Evolutionary conservation across 2,113 vertebrate species (phyloP).

Genomic region (Labeo rohita): DNA sequence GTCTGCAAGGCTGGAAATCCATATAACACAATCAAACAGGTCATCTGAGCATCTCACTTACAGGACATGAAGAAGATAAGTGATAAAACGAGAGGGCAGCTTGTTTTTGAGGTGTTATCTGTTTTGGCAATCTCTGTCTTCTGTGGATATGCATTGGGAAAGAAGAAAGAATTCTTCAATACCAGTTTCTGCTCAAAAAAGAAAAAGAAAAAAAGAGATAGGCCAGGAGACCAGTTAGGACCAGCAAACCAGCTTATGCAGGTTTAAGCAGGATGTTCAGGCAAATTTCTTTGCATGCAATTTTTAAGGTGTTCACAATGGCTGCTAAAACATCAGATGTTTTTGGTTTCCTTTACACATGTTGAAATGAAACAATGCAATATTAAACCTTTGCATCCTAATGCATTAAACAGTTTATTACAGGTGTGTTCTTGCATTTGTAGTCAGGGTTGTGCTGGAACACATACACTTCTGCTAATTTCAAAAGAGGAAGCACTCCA

Average conservation of each 20-base stretch:
- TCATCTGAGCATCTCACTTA: neutral
- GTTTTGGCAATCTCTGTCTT: neutral
- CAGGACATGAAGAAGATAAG: neutral
- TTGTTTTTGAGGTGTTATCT: neutral
- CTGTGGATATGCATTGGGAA: neutral
- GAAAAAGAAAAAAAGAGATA: neutral
- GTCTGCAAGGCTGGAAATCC: conserved; percentile 35
- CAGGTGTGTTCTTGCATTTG: conserved; percentile 28
- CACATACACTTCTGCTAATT: conserved; percentile 45
- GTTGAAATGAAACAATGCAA: neutral
- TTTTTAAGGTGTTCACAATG: neutral
- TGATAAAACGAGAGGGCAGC: neutral
- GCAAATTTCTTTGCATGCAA: neutral
- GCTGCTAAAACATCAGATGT: neutral
- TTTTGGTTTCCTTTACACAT: neutral
- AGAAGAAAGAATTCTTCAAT: neutral
- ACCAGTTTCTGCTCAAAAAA: neutral
- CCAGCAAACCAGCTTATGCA: neutral
- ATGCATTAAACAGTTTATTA: neutral
- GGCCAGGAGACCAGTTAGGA: neutral
- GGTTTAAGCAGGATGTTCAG: neutral
- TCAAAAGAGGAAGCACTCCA: conserved; percentile 49
- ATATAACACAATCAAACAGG: conserved; percentile 5
- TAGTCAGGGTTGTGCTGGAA: neutral
- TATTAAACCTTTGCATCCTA: neutral